Percentiles rank a stretch among this genome's conserved stretches.
These are phyloP conservation scores for Papilio protenor DNA, from an alignment of 2,888 invertebrate genomes.

Conservation along the genomic window DNA sequence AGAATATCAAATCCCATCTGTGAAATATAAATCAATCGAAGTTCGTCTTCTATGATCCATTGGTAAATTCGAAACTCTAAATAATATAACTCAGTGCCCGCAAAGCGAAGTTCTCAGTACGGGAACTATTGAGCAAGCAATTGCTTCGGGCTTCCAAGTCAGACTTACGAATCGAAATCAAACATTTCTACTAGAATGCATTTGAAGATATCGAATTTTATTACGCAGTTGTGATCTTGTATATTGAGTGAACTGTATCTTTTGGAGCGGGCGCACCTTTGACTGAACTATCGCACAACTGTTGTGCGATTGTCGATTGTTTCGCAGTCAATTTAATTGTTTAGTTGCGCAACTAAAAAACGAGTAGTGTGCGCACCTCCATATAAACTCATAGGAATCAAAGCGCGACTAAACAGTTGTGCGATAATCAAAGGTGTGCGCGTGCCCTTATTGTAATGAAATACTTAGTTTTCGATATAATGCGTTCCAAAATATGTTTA, in stretches of 20 bases:
- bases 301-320: too few relatives aligned
- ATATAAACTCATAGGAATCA: too few relatives aligned
- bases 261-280: too few relatives aligned
- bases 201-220: conserved; percentile 34
- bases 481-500: too few relatives aligned
- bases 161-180: conserved; percentile 30
- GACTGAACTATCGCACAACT: too few relatives aligned
- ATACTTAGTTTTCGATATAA: too few relatives aligned
- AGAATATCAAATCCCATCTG: conserved; percentile 12
- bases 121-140: conserved; percentile 37
- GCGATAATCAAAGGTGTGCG: too few relatives aligned
- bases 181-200: conserved; percentile 34
- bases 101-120: conserved; percentile 24
- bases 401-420: too few relatives aligned
- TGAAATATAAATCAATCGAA: conserved; percentile 25
- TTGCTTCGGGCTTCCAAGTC: conserved; percentile 32
- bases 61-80: conserved; percentile 32
- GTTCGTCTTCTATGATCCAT: conserved; percentile 29
- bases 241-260: background rate
- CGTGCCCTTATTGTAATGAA: too few relatives aligned
- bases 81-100: conserved; percentile 11
- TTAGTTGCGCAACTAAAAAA: too few relatives aligned
- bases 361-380: too few relatives aligned
- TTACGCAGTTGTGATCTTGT: conserved; percentile 8
- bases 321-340: too few relatives aligned